Conservation (phyloP, 2,888 invertebrate species). For the Mythimna vitellina region DNA sequence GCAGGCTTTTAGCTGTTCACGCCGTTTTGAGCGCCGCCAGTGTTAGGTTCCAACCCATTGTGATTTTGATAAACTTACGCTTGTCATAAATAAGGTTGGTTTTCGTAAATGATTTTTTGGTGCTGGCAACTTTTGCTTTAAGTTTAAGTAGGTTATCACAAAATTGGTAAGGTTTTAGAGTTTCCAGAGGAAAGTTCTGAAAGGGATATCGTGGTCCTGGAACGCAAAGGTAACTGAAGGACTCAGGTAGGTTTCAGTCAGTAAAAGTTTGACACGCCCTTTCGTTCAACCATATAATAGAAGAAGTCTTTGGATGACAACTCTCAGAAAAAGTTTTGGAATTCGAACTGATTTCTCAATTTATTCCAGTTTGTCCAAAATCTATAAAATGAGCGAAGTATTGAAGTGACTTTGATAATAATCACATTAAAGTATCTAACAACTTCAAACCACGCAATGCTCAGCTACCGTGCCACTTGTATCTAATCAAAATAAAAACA, state of each 20-base stretch:
- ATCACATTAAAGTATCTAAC: not conserved
- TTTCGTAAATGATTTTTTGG: constrained; percentile 1
- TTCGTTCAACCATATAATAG: too few relatives aligned
- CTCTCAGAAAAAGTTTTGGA: not conserved
- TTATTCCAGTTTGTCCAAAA: not conserved
- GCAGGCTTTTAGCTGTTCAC: constrained; percentile 62
- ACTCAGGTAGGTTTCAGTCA: too few relatives aligned
- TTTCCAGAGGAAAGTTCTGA: too few relatives aligned
- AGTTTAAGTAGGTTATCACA: not conserved
- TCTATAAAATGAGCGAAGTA: not conserved
- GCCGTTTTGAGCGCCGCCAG: constrained; percentile 64
- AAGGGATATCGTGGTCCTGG: too few relatives aligned
- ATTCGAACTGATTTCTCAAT: not conserved
- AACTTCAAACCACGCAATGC: not conserved
- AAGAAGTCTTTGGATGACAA: too few relatives aligned
- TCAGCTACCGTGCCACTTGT: constrained; percentile 31
- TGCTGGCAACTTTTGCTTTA: not conserved
- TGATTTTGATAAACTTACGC: constrained; percentile 40
- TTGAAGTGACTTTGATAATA: not conserved
- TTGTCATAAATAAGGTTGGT: constrained; percentile 24
- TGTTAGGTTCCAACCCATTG: constrained; percentile 62
- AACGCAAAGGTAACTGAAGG: too few relatives aligned
- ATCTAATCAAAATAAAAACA: constrained; percentile 25
- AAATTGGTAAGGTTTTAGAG: too few relatives aligned
- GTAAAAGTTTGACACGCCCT: too few relatives aligned